phyloP scores from a whole-genome alignment of 1,140 invertebrate genomes.

The Bilobella aurantiaca region DNA sequence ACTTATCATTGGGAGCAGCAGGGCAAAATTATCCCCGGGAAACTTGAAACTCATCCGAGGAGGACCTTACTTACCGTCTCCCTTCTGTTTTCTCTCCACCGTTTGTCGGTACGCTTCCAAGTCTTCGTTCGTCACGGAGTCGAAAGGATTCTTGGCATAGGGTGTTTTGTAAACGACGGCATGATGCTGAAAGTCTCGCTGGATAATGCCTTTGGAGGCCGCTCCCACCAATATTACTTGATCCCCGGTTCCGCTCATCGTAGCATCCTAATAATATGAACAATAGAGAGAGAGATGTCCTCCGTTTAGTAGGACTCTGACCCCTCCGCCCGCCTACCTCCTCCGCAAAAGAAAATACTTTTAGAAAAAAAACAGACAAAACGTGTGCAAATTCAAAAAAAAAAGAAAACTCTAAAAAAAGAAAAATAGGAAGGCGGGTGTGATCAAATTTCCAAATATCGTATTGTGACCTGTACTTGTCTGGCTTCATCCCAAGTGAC shows the following conservation, averaged over 20 bases:
- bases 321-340: too few relatives aligned
- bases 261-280: slow-evolving; percentile 15
- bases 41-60: neutral
- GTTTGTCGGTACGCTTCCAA: slow-evolving; percentile 75
- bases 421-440: too few relatives aligned
- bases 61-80: too few relatives aligned
- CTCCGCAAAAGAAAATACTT: too few relatives aligned
- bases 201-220: slow-evolving; percentile 95
- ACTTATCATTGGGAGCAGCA: too few relatives aligned
- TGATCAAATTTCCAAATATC: too few relatives aligned
- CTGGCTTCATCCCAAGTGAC: slow-evolving; percentile 95
- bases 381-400: too few relatives aligned
- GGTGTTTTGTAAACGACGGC: slow-evolving; percentile 92
- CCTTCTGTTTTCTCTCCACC: slow-evolving; percentile 71
- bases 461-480: slow-evolving; percentile 85
- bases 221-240: slow-evolving; percentile 83
- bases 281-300: neutral
- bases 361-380: too few relatives aligned
- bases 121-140: slow-evolving; percentile 83
- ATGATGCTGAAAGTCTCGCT: slow-evolving; percentile 96
- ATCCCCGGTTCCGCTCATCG: slow-evolving; percentile 56
- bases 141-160: slow-evolving; percentile 97
- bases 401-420: too few relatives aligned
- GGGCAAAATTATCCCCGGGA: neutral
- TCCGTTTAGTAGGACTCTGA: too few relatives aligned